Percentiles rank a stretch among this genome's conserved stretches.
Evolutionary conservation across 2,113 vertebrate genomes (phyloP).

Genomic region (Myrmophylax atrothorax): DNA sequence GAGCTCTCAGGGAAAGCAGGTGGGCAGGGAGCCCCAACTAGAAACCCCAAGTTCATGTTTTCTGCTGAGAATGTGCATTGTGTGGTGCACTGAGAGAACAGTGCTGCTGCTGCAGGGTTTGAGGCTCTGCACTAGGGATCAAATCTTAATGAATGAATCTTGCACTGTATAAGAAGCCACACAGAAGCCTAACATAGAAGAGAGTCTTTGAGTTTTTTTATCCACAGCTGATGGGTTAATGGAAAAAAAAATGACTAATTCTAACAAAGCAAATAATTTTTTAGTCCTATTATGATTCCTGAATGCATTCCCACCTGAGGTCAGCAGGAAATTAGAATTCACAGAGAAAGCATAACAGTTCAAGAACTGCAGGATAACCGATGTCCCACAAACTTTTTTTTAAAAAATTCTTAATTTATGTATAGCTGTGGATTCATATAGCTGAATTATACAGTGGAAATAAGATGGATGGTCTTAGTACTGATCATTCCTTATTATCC

Average conservation of each 20-base stretch:
- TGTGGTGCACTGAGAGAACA: neutral
- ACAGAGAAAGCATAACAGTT: neutral
- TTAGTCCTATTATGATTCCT: neutral
- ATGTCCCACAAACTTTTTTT: neutral
- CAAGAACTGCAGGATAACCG: neutral
- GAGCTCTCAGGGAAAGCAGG: neutral
- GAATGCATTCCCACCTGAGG: neutral
- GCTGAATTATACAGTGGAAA: neutral
- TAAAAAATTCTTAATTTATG: neutral
- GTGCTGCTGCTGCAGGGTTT: neutral
- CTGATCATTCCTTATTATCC: neutral
- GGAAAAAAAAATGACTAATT: neutral
- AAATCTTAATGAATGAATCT: neutral
- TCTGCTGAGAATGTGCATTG: neutral
- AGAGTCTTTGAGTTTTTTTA: neutral
- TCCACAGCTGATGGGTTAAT: neutral
- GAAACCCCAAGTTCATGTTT: neutral
- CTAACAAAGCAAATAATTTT: neutral
- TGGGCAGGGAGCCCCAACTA: too few species aligned
- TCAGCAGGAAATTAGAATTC: neutral
- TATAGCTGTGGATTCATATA: neutral
- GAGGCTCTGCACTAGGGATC: neutral
- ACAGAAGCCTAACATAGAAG: neutral
- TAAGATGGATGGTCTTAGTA: neutral
- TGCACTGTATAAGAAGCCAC: neutral